Percentiles rank a stretch among this genome's conserved stretches.
These are phyloP conservation scores for Gulo gulo DNA, from an alignment of 2,113 vertebrate species.

Conservation along the genomic window DNA sequence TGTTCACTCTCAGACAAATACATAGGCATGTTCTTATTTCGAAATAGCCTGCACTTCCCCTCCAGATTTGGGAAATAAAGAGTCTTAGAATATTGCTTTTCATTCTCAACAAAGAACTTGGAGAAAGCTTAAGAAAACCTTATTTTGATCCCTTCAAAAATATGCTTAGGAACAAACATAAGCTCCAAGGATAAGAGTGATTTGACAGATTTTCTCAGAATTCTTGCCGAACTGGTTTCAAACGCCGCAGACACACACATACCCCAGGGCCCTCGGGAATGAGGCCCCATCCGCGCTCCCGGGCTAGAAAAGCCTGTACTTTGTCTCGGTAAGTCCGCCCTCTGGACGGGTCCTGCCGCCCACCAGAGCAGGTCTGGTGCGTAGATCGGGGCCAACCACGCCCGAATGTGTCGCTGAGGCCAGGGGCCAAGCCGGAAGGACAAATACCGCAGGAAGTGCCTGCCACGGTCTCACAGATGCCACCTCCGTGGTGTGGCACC, in stretches of 20 bases:
- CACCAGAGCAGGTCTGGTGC: neutral
- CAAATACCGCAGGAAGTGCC: conserved; percentile 25
- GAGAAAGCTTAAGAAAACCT: conserved; percentile 28
- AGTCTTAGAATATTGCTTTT: conserved; percentile 47
- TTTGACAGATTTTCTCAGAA: conserved; percentile 43
- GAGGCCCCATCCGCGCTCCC: neutral
- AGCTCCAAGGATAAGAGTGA: conserved; percentile 36
- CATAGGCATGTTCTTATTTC: neutral
- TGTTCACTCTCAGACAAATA: neutral
- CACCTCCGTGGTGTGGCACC: neutral
- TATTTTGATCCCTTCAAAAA: conserved; percentile 35
- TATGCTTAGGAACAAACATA: conserved; percentile 43
- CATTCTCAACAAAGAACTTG: conserved; percentile 49
- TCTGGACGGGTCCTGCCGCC: neutral
- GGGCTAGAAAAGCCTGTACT: neutral
- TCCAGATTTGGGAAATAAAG: conserved; percentile 1
- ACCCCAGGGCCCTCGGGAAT: neutral
- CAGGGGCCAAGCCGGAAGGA: conserved; percentile 41
- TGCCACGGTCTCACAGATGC: neutral
- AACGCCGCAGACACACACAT: neutral
- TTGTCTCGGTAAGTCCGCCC: neutral
- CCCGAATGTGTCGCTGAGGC: neutral
- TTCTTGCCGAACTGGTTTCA: conserved; percentile 33
- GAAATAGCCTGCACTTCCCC: neutral
- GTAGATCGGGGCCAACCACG: neutral